These are phyloP conservation scores for Pantherophis alleghaniensis DNA, from an alignment of 2,797 vertebrate genomes.

Conservation along the genomic window DNA sequence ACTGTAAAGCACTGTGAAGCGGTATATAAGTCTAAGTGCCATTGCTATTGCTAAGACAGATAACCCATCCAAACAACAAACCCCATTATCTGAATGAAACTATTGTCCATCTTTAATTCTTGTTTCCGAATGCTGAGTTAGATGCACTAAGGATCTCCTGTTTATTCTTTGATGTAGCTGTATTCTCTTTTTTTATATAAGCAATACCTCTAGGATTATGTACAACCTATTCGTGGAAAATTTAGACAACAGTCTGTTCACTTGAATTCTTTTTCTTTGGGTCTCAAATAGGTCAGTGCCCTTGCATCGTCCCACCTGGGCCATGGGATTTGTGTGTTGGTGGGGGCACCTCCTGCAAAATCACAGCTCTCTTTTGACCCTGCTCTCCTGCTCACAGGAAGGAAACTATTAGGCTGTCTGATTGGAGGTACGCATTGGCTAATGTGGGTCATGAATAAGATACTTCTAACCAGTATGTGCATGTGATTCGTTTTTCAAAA, in stretches of 20 bases:
- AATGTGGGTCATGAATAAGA: background rate
- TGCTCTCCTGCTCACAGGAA: slow-evolving; percentile 10
- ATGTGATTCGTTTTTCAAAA: background rate
- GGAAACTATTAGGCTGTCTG: slow-evolving; percentile 33
- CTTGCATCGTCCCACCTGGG: slow-evolving; percentile 42
- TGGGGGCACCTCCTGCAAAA: slow-evolving; percentile 18
- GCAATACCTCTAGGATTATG: background rate
- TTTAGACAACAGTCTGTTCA: background rate
- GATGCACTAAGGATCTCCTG: background rate
- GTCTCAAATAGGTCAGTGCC: slow-evolving; percentile 38
- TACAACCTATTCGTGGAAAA: background rate
- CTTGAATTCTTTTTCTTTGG: background rate
- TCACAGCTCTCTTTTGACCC: slow-evolving; percentile 31
- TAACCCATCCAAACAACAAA: background rate
- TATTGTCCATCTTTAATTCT: background rate
- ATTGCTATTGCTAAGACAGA: background rate
- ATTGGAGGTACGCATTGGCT: slow-evolving; percentile 44
- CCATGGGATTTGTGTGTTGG: slow-evolving; percentile 41
- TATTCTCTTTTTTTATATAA: background rate
- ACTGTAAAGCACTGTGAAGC: no score
- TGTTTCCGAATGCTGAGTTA: background rate
- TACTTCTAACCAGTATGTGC: background rate
- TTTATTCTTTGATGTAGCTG: no score
- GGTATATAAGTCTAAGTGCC: no score
- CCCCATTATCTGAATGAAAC: background rate